phyloP scores from a whole-genome alignment of 1,140 invertebrate genomes.

The Sminthurinus signatus region DNA sequence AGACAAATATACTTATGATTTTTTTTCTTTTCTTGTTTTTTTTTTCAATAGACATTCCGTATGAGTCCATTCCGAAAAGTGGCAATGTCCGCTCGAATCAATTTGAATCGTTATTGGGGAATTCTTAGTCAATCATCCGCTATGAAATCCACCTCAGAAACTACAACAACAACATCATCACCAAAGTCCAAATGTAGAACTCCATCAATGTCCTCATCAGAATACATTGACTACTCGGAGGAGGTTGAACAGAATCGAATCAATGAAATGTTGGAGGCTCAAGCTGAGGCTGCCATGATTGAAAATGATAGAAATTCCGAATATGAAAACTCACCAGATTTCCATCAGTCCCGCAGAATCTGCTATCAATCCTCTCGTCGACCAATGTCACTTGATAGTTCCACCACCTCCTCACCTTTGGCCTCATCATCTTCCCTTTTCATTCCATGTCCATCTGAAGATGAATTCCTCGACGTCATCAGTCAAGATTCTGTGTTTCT shows the following conservation, averaged over 20 bases:
- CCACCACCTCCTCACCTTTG: no score
- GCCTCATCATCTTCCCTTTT: conserved; percentile 21
- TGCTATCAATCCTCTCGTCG: conserved; percentile 2
- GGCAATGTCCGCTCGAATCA: conserved; percentile 37
- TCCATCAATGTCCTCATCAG: neutral
- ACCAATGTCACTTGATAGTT: no score
- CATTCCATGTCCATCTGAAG: neutral
- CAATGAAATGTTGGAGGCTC: conserved; percentile 39
- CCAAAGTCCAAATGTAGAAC: neutral
- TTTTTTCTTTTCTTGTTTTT: conserved; percentile 29
- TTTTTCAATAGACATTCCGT: conserved; percentile 28
- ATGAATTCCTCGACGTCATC: conserved; percentile 17
- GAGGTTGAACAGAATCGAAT: conserved; percentile 39
- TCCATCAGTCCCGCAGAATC: conserved; percentile 12
- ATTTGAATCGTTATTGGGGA: conserved; percentile 39
- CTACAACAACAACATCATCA: neutral
- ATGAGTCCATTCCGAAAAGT: conserved; percentile 35
- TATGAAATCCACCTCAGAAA: no score
- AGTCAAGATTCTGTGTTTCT: conserved; percentile 26
- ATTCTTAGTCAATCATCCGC: conserved; percentile 26
- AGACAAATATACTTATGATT: neutral
- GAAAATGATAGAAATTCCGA: conserved; percentile 29
- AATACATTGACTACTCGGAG: conserved; percentile 9
- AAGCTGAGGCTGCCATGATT: conserved; percentile 20
- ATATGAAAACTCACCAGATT: conserved; percentile 29